Base-by-base conservation (phyloP, 1,140 invertebrate genomes). In the Caenorhabditis brenneri region DNA sequence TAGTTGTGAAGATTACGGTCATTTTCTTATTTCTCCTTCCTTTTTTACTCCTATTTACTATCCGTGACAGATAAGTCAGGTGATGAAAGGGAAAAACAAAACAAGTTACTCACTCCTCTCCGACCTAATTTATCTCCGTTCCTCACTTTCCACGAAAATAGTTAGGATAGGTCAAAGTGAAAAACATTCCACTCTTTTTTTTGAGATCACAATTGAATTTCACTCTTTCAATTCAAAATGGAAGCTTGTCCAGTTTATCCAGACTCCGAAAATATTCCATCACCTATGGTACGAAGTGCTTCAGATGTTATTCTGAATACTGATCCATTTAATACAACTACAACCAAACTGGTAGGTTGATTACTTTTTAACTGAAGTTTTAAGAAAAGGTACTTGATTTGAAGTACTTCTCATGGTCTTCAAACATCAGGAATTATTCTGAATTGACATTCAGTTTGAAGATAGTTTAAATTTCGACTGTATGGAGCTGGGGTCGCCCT, bases 71-170 rank as follows among this genome's bases (percentile, higher is more conserved):
- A 65, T 27, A 65, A 65, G 31, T 65, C 58, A 65, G 58, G 2
- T 65, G 58, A 6, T 33, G 58, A 16, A 16, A 24, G 49, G 24
- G 27, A 9, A 58, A 58, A 58, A 58, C 53, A 58, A 65, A 36
- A 33, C 58, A 22, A 65, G 53, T 55, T 55, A 55, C 53, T 65
- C 31, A 36, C 29, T 65, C 58, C 6, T n/a, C 22, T 27, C 19
- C 58, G 31, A 65, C 31, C 58, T 65, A 65, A 65, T 65, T 65
- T 65, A 65, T 65, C 58, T 65, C 58, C 58, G 58, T 65, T 36
- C 31, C 31, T 65, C 58, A 33, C 31, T 65, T 65, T 65, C 12
- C 15, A 6, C 58, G 58, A 65, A 65, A 65, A 65, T 29, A 58
- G 53, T 58, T 51, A 4, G 12, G 4, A 51, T 29, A 58, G 53